Conservation (phyloP, 1,140 invertebrate genomes). For the Vollenhovia emeryi region DNA sequence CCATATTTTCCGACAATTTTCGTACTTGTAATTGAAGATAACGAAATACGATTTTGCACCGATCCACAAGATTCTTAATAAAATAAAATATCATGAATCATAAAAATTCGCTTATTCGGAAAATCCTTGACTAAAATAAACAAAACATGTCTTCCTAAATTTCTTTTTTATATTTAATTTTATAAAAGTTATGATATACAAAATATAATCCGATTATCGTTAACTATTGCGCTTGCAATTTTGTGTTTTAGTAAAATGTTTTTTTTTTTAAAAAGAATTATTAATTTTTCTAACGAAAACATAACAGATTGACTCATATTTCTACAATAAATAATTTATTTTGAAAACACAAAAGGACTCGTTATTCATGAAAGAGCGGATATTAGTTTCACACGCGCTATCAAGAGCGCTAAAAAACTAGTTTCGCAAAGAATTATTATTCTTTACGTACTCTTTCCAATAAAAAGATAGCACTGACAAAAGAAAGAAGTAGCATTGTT, state of each 20-base stretch:
- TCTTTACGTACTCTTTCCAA: background rate
- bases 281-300: background rate
- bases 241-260: background rate
- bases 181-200: background rate
- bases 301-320: background rate
- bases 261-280: background rate
- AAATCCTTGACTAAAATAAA: background rate
- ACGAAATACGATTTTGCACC: background rate
- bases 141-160: background rate
- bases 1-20: conserved; percentile 4
- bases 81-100: background rate
- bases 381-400: background rate
- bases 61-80: background rate
- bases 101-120: background rate
- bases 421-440: background rate
- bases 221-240: background rate
- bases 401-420: background rate
- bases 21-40: background rate
- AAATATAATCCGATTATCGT: background rate
- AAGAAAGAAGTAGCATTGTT: background rate
- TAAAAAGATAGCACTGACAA: background rate
- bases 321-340: background rate
- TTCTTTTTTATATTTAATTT: background rate
- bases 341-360: background rate
- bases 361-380: background rate